Evolutionary conservation across 2,113 vertebrate species (phyloP), one percentile per base, ranked within the genome.

Genomic region (Corythornis vintsioides): DNA sequence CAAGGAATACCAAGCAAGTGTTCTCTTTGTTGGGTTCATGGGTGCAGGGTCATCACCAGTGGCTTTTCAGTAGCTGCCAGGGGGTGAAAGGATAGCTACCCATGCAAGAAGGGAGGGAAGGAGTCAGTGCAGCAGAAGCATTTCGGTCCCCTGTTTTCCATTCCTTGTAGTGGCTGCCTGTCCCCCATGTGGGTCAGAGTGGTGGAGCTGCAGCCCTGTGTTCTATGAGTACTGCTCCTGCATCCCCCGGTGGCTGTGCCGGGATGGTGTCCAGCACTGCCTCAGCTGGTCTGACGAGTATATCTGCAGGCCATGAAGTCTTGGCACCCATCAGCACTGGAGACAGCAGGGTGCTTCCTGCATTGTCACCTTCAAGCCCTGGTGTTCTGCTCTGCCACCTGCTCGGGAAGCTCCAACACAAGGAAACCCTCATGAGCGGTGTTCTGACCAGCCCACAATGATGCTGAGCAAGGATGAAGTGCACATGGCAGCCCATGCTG

Each of bases 281-380:
- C 74, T 66, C 2, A 93, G 96, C 93, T 98, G 98, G 98, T 98
- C 98, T 0, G 98, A 98, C 6, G 98, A 98, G 84, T 96, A 96
- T 11, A 1, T 48, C 84, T 98, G 98, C 88, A 86, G 55, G 4
- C 92, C 72, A 0, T 97, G 94, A 97, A 47, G 16, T 22, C 16
- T 74, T 21, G 65, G 57, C 42, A 5, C 53, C 43, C 9, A 8
- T 42, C 61, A 38, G 40, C 4, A 0, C 25, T 48, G 77, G 33
- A 50, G 55, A 15, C 35, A 15, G 3, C 73, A 13, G 13, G 9
- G 13, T 29, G 50, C 64, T 56, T 47, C 61, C 64, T 52, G n/a
- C 43, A 1, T 19, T 3, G 31, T 42, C 83, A 15, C 28, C 74
- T 53, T 13, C n/a, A 10, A 77, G 35, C 40, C 53, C 20, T 4